Percentiles rank a stretch among this genome's conserved stretches.
Evolutionary conservation across 2,888 invertebrate genomes (phyloP).

Genomic region (Sericinus montela): DNA sequence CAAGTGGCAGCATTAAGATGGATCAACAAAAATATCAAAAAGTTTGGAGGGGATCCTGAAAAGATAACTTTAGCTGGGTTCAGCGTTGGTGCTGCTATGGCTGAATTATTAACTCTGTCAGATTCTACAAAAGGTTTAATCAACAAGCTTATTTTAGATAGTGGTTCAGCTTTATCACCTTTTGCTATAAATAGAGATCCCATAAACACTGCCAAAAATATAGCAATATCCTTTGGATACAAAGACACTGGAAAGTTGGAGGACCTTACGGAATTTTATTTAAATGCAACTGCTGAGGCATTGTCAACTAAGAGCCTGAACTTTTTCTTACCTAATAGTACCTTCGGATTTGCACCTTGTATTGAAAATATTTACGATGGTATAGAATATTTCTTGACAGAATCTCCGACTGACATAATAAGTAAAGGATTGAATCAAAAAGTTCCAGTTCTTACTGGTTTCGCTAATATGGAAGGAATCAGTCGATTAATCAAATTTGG

Average conservation of each 20-base stretch:
- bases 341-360: constrained; percentile 67
- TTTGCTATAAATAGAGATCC: constrained; percentile 62
- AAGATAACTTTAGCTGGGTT: constrained; percentile 90
- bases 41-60: constrained; percentile 89
- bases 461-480: constrained; percentile 66
- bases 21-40: constrained; percentile 85
- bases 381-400: constrained; percentile 52
- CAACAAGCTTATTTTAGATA: constrained; percentile 60
- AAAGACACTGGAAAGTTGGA: constrained; percentile 51
- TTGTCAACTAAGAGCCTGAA: constrained; percentile 51
- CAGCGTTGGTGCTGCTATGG: constrained; percentile 84
- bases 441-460: constrained; percentile 54
- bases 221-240: constrained; percentile 57
- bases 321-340: constrained; percentile 59
- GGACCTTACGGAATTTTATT: constrained; percentile 59
- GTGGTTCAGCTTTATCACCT: constrained; percentile 61
- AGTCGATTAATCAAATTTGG: constrained; percentile 54
- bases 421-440: constrained; percentile 44
- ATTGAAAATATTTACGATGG: constrained; percentile 49
- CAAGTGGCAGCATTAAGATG: constrained; percentile 88
- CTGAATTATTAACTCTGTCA: constrained; percentile 54
- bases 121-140: constrained; percentile 54
- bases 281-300: constrained; percentile 40
- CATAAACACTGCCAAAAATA: constrained; percentile 55
- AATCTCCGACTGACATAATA: constrained; percentile 56